A percentile compares a stretch with the other conserved stretches of the same genome.
Conservation (phyloP, 2,888 invertebrate genomes). For the Drymonia ruficornis region DNA sequence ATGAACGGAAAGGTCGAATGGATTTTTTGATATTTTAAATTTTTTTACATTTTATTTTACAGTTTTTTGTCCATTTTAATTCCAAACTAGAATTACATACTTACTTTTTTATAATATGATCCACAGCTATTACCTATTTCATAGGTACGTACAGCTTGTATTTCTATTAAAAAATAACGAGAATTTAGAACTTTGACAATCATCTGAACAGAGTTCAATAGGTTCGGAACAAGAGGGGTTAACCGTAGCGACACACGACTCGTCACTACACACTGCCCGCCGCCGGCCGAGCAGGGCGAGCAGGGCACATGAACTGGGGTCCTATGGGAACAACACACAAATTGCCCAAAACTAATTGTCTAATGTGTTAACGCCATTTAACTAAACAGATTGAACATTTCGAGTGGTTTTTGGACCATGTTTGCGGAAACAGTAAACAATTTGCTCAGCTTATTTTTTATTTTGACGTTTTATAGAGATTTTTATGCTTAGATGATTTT, state of each 20-base stretch:
- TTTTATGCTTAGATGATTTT: no score
- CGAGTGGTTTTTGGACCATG: conserved; percentile 24
- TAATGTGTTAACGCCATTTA: conserved; percentile 76
- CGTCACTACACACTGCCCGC: conserved; percentile 36
- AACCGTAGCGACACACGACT: conserved; percentile 48
- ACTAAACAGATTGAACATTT: conserved; percentile 65
- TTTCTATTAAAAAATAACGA: no score
- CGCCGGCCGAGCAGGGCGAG: conserved; percentile 21
- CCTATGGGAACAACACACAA: conserved; percentile 81
- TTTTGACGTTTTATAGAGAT: no score
- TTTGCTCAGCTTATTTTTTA: background rate
- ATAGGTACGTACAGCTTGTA: no score
- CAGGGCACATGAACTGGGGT: conserved; percentile 20
- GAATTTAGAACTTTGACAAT: background rate
- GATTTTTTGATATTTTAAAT: no score
- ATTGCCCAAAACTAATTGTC: conserved; percentile 76
- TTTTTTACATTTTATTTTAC: no score
- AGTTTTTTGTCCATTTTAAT: no score
- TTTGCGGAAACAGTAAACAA: conserved; percentile 3
- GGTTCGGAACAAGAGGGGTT: conserved; percentile 48
- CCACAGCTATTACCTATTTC: no score
- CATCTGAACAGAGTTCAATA: conserved; percentile 2
- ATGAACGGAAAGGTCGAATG: no score
- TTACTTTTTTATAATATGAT: no score
- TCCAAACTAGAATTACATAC: no score